Evolutionary conservation across 2,888 invertebrate species (phyloP), one percentile per base, ranked within the genome.

Genomic region (Coleophora flavipennella): DNA sequence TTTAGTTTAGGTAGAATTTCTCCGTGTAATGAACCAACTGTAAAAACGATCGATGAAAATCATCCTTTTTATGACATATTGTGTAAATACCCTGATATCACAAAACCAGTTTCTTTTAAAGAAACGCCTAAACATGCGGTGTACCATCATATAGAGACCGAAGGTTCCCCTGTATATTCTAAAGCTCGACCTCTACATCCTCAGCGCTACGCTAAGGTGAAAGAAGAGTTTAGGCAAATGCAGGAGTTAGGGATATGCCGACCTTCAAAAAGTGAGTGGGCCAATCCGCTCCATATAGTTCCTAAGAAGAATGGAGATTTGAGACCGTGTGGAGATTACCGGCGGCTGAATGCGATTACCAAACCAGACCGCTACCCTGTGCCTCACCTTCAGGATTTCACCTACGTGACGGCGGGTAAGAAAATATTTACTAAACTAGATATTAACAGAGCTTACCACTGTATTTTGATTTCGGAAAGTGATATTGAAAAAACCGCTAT

Each of bases 401-500:
- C 43, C 2, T 43, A 43, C 33, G 2, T 40, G 1, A 13, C 42
- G 4, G 14, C 36, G 8, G 53, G 51, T 0, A 55, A 49, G 33
- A 51, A 36, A 2, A 41, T 61, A 8, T 64, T 64, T 41, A 49
- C 54, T 0, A 45, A 36, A 7, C 43, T 70, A 1, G 67, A 71
- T 46, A 46, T 71, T 13, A 46, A 48, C 3, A 38, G 51, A 12
- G 68, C 67, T 0, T 73, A 8, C 39, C 55, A 65, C 38, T 63
- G 60, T 27, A 66, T 78, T 10, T 59, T 62, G 1, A 52, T 75
- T 0, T 45, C 45, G 1, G 33, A 40, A 8, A 55, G 49, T 3
- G 68, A 70, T 48, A 49, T 68, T 4, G 50, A 42, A 1, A 71
- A 77, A 43, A 72, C 72, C 0, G 70, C 65, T 0, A 53, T 66